Evolutionary conservation across 2,888 invertebrate species (phyloP).

Genomic region (Eudemis profundana): DNA sequence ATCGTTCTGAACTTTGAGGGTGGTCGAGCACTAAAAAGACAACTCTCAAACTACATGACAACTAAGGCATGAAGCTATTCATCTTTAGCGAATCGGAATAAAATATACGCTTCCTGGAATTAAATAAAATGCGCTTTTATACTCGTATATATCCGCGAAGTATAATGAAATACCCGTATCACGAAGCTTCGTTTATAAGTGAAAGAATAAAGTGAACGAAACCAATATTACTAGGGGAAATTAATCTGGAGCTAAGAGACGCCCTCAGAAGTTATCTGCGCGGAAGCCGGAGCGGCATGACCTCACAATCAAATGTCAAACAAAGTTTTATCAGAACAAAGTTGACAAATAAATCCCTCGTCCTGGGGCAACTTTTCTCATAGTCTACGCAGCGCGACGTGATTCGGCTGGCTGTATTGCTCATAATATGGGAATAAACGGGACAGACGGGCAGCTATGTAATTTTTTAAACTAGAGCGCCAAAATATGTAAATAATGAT

Average conservation of each 20-base stretch:
- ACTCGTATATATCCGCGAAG: background rate
- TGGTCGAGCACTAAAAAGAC: conserved; percentile 58
- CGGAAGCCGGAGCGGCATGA: conserved; percentile 66
- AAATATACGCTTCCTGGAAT: conserved; percentile 15
- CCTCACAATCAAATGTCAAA: conserved; percentile 82
- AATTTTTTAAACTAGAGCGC: conserved; percentile 51
- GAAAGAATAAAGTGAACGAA: conserved; percentile 54
- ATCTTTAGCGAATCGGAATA: conserved; percentile 37
- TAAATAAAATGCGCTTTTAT: too few relatives aligned
- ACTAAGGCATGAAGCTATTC: conserved; percentile 42
- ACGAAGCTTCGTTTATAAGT: conserved; percentile 48
- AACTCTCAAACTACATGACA: conserved; percentile 43
- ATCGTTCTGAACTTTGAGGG: conserved; percentile 69
- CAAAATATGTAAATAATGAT: background rate
- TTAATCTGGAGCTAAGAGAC: conserved; percentile 67
- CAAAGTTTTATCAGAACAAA: conserved; percentile 81
- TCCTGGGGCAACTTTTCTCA: conserved; percentile 71
- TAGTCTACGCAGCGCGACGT: conserved; percentile 56
- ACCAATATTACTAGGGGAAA: conserved; percentile 61
- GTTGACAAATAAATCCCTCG: conserved; percentile 82
- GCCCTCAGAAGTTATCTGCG: conserved; percentile 65
- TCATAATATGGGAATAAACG: conserved; percentile 23
- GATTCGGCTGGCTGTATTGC: conserved; percentile 40
- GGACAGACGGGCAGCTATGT: conserved; percentile 16
- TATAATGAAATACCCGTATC: conserved; percentile 26